phyloP scores from a whole-genome alignment of 1,140 invertebrate species.

The Stegodyphus mimosarum region DNA sequence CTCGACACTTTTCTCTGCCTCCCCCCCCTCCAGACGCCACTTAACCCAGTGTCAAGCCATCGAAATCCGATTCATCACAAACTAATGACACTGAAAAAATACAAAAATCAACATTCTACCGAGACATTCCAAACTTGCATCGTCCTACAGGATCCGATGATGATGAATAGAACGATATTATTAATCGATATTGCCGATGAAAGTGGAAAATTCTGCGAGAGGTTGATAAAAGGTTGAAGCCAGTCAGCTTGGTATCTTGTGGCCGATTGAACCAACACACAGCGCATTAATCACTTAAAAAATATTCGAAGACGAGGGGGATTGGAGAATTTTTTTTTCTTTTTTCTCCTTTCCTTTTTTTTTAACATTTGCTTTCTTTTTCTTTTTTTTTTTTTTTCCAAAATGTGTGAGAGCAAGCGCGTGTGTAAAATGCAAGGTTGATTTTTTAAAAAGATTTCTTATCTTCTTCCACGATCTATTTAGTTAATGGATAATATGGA shows the following conservation, averaged over 20 bases:
- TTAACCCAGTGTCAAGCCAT: constrained; percentile 48
- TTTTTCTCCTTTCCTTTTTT: background rate
- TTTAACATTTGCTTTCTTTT: background rate
- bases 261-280: constrained; percentile 27
- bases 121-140: too few species aligned
- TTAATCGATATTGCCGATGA: constrained; percentile 49
- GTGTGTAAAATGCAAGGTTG: too few species aligned
- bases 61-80: constrained; percentile 50
- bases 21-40: constrained; percentile 22
- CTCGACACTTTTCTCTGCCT: background rate
- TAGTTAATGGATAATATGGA: too few species aligned
- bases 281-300: constrained; percentile 37
- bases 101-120: constrained; percentile 1
- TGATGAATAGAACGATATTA: constrained; percentile 55
- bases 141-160: constrained; percentile 27
- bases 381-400: background rate
- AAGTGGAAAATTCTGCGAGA: constrained; percentile 45
- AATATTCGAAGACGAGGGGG: constrained; percentile 7
- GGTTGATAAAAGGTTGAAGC: constrained; percentile 34
- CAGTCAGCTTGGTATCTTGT: constrained; percentile 26
- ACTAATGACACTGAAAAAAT: constrained; percentile 50
- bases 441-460: background rate
- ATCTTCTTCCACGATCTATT: too few species aligned
- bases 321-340: constrained; percentile 6
- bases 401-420: background rate